phyloP scores from a whole-genome alignment of 2,113 vertebrate species.

The Mohoua ochrocephala region DNA sequence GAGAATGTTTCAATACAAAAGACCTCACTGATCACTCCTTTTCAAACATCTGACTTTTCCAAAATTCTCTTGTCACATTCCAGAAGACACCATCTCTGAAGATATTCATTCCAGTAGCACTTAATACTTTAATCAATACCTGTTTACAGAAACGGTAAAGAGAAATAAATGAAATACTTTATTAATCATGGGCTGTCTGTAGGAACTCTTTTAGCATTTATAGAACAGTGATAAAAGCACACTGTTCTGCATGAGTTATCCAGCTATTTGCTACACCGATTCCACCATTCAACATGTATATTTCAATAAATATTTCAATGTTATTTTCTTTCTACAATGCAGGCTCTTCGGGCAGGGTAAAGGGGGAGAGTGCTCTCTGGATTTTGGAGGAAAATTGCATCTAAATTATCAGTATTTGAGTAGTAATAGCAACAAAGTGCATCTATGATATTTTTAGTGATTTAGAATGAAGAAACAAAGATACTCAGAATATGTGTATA shows the following conservation, averaged over 20 bases:
- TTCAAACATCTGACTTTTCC: neutral
- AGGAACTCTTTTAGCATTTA: neutral
- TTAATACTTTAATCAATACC: neutral
- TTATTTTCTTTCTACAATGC: neutral
- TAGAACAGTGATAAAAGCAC: neutral
- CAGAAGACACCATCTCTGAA: neutral
- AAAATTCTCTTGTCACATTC: neutral
- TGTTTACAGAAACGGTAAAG: neutral
- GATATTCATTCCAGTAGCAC: neutral
- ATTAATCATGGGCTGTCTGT: neutral
- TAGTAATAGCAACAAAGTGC: neutral
- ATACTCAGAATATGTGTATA: neutral
- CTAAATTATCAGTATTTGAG: neutral
- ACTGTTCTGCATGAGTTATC: neutral
- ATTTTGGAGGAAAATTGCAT: neutral
- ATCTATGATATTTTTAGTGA: neutral
- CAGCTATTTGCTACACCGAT: neutral
- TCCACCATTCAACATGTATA: neutral
- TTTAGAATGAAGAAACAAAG: neutral
- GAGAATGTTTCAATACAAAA: neutral
- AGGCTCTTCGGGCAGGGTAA: neutral
- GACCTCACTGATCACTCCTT: neutral
- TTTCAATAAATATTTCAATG: neutral
- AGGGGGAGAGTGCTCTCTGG: neutral
- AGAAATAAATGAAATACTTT: neutral